These are phyloP conservation scores for Sisor rabdophorus DNA, from an alignment of 2,113 vertebrate genomes.

Conservation along the genomic window DNA sequence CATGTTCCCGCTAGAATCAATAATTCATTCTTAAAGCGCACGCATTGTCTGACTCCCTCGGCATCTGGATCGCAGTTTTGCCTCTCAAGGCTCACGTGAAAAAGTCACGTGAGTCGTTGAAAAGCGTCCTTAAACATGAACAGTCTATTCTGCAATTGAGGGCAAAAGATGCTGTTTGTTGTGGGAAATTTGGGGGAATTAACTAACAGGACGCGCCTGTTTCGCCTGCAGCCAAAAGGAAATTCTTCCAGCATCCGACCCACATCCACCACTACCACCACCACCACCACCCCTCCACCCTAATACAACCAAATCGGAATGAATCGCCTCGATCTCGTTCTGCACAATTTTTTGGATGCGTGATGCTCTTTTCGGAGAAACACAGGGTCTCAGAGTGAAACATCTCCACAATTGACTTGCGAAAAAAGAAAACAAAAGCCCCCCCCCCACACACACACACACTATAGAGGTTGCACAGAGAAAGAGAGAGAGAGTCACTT, in stretches of 20 bases:
- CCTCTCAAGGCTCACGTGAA: conserved; percentile 58
- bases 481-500: conserved; percentile 10
- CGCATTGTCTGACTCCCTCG: conserved; percentile 61
- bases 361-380: conserved; percentile 24
- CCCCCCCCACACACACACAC: too few relatives aligned
- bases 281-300: neutral
- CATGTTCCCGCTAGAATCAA: conserved; percentile 60
- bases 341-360: conserved; percentile 48
- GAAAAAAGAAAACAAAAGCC: too few relatives aligned
- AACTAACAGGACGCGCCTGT: conserved; percentile 56
- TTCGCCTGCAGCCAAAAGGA: conserved; percentile 56
- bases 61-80: conserved; percentile 47
- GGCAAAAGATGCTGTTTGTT: conserved; percentile 57
- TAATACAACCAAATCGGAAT: conserved; percentile 45
- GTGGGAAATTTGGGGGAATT: conserved; percentile 63
- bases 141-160: conserved; percentile 60
- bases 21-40: conserved; percentile 64
- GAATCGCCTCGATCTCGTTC: conserved; percentile 41
- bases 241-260: conserved; percentile 50
- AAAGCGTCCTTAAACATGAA: conserved; percentile 59
- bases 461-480: neutral
- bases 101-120: conserved; percentile 53
- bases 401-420: too few relatives aligned
- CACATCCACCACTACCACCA: neutral
- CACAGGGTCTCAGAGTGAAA: neutral